Evolutionary conservation across 2,113 vertebrate species (phyloP), one percentile per base, ranked within the genome.

Genomic region (Periophthalmodon schlosseri): DNA sequence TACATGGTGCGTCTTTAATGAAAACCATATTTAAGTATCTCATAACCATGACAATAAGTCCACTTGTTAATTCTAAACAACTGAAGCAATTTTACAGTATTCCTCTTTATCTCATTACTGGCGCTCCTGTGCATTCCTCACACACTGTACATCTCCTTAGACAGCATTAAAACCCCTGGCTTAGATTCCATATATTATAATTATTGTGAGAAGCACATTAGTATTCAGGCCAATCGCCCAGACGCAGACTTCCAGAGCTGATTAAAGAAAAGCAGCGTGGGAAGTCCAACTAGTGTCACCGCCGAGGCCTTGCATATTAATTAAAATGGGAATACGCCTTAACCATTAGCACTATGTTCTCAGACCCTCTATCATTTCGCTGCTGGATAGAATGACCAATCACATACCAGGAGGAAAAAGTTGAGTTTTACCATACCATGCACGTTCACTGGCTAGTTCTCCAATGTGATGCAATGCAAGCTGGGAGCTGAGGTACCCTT

Each of bases 261-360:
- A 84, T 77, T 84, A 85, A 85, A 81, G 61, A 23, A 67, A 72
- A 81, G 72, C 65, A 66, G 72, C 78, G 49, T 73, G 71, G 74
- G 64, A 69, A 18, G 64, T 69, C 71, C 66, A 74, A 69, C 60
- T 60, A 58, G 65, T 72, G 82, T 79, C 76, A 71, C 73, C 76
- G 36, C 11, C 2, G 9, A 18, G 57, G 61, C 20, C 36, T 68
- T 80, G 63, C 63, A 46, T 69, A 33, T 67, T 70, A 21, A 79
- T 82, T 72, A 63, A n/a, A 76, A 58, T 28, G 24, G 36, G 57
- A 74, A 81, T 70, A 58, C 66, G 56, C 60, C 39, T 20, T 24
- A 15, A 39, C 34, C 18, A 15, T 67, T 39, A n/a, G 8, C 20
- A 68, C 13, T 13, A 65, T 54, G 3, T 66, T 50, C 60, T 39